Evolutionary conservation across 2,113 vertebrate species (phyloP).

Genomic region (Machaerirhynchus nigripectus): DNA sequence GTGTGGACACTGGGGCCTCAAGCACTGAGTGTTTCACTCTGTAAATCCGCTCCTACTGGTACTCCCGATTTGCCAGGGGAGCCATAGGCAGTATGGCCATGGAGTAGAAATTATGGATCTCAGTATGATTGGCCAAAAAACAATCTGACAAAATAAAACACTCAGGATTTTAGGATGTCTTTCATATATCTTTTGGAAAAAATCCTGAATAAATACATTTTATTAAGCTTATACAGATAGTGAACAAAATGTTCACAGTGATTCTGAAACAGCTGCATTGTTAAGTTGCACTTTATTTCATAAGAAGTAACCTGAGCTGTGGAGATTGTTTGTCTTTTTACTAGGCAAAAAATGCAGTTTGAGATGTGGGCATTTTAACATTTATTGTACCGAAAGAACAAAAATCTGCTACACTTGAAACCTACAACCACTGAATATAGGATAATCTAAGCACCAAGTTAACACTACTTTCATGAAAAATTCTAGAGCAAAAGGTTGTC

Average conservation of each 20-base stretch:
- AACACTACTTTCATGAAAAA: neutral
- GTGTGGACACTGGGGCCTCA: accelerated
- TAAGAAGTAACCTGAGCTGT: neutral
- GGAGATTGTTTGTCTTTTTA: neutral
- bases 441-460: neutral
- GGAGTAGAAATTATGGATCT: neutral
- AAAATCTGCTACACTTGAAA: neutral
- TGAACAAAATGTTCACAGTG: neutral
- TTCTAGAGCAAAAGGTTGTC: neutral
- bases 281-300: neutral
- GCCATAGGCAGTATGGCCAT: neutral
- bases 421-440: neutral
- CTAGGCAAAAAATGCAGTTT: neutral
- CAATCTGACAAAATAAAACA: neutral
- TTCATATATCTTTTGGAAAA: neutral
- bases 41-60: neutral
- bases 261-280: neutral
- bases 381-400: neutral
- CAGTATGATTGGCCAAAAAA: neutral
- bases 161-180: neutral
- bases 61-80: neutral
- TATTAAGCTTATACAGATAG: neutral
- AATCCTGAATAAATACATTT: neutral
- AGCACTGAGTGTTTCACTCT: neutral
- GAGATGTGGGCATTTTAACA: neutral